These are phyloP conservation scores for Phenacoccus solenopsis DNA, from an alignment of 1,140 invertebrate genomes.

Conservation along the genomic window DNA sequence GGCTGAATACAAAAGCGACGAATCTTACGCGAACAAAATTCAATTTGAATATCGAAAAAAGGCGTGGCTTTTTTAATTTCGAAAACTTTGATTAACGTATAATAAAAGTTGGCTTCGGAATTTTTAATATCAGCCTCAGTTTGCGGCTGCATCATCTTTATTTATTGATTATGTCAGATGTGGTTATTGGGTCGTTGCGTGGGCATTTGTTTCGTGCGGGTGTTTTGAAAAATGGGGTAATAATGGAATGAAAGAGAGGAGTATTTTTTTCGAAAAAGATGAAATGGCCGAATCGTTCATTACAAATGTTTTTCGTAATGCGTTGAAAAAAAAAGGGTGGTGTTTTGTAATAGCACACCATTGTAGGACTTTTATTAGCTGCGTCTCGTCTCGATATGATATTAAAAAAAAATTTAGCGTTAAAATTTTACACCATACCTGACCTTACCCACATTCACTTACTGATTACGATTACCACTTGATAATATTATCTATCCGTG, in stretches of 20 bases:
- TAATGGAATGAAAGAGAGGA: neutral
- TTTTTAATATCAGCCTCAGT: neutral
- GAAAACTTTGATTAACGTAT: neutral
- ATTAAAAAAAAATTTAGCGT: neutral
- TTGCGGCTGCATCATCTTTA: neutral
- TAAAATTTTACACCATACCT: neutral
- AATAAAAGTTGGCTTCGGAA: neutral
- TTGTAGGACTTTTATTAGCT: neutral
- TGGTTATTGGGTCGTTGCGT: constrained; percentile 1
- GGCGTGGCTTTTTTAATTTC: constrained; percentile 1
- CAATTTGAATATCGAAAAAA: neutral
- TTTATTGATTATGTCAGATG: constrained; percentile 3
- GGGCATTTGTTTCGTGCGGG: neutral
- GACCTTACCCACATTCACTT: neutral
- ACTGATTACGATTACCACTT: neutral
- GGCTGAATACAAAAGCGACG: neutral
- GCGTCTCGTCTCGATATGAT: too few species aligned
- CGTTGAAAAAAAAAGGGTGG: neutral
- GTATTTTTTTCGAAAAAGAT: neutral
- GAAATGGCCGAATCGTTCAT: neutral
- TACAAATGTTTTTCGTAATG: neutral
- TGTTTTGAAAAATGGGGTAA: neutral
- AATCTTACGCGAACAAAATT: neutral
- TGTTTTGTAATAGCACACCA: too few species aligned
- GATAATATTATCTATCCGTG: neutral